phyloP scores from a whole-genome alignment of 2,797 vertebrate species.

The Hipposideros larvatus region DNA sequence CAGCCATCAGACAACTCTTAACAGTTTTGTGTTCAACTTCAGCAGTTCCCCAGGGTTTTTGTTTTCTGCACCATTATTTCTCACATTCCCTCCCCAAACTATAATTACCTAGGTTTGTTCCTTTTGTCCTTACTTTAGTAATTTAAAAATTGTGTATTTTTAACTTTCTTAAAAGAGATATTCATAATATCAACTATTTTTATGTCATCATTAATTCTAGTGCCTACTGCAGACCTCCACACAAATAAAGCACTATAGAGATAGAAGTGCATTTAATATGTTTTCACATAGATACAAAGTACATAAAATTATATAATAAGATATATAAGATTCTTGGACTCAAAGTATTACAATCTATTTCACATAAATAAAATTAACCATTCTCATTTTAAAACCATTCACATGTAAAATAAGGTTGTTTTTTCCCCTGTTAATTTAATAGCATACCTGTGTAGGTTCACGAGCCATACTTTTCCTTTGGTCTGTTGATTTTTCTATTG shows the following conservation, averaged over 20 bases:
- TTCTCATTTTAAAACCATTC: slow-evolving; percentile 48
- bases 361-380: slow-evolving; percentile 52
- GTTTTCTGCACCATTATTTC: not conserved
- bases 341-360: slow-evolving; percentile 32
- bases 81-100: not conserved
- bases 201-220: not conserved
- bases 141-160: not conserved
- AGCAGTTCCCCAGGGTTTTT: not conserved
- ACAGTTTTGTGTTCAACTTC: not conserved
- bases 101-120: not conserved
- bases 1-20: not conserved
- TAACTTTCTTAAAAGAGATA: not conserved
- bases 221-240: not conserved
- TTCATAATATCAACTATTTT: slow-evolving; percentile 34
- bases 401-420: not conserved
- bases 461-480: slow-evolving; percentile 98
- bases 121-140: not conserved
- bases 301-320: not conserved
- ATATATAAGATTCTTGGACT: slow-evolving; percentile 8
- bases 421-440: not conserved
- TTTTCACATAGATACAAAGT: not conserved
- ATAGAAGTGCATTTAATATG: slow-evolving; percentile 29
- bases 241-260: slow-evolving; percentile 21
- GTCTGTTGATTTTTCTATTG: slow-evolving; percentile 98
- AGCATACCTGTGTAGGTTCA: slow-evolving; percentile 91